These are phyloP conservation scores for Drosophila subpulchrella DNA, from an alignment of 1,140 invertebrate species.

Conservation along the genomic window DNA sequence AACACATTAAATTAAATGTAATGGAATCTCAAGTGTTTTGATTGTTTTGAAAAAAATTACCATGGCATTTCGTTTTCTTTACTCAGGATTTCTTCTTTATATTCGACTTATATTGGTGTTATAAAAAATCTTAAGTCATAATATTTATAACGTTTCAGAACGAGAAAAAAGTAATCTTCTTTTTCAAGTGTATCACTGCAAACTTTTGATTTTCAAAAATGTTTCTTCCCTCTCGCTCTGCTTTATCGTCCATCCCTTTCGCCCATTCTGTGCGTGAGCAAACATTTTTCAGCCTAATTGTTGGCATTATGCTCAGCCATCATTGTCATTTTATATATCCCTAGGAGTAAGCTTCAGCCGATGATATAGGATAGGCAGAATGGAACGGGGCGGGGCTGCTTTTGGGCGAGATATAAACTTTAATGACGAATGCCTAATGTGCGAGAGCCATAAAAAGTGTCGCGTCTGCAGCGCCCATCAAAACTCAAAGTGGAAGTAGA, in stretches of 20 bases:
- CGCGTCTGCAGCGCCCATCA: conserved; percentile 68
- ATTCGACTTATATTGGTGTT: no score
- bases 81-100: no score
- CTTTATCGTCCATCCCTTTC: background rate
- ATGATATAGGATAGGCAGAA: background rate
- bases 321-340: conserved; percentile 52
- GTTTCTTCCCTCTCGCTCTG: conserved; percentile 6
- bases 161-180: background rate
- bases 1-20: no score
- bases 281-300: conserved; percentile 61
- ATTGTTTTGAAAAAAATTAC: no score
- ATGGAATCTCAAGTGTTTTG: no score
- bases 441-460: conserved; percentile 65
- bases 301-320: conserved; percentile 54
- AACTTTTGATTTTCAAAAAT: conserved; percentile 59
- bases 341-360: background rate
- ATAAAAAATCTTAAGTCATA: no score
- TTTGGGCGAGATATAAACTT: conserved; percentile 41
- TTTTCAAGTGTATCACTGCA: conserved; percentile 2
- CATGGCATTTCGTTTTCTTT: no score
- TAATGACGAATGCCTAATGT: conserved; percentile 62
- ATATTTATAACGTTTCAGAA: no score
- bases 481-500: conserved; percentile 56
- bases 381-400: background rate
- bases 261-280: conserved; percentile 25